A percentile compares a stretch with the other conserved stretches of the same genome.
These are phyloP conservation scores for Panurus biarmicus DNA, from an alignment of 2,113 vertebrate genomes.

Conservation along the genomic window DNA sequence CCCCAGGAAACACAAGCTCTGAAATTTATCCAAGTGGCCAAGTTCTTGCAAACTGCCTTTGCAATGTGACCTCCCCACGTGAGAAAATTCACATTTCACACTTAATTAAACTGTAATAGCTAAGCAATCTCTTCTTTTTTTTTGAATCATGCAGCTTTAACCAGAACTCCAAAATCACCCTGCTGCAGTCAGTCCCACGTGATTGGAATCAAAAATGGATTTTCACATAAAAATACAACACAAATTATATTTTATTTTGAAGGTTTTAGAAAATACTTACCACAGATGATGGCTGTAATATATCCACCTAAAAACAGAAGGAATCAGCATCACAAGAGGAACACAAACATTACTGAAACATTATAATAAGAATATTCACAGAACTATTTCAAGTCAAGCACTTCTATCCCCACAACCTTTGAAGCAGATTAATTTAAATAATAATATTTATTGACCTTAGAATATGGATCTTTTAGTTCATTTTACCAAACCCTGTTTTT, in stretches of 20 bases:
- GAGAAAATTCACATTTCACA: not conserved
- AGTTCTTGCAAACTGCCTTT: not conserved
- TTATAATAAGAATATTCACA: not conserved
- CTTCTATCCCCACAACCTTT: not conserved
- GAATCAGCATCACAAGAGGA: not conserved
- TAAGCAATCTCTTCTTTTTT: too few relatives aligned
- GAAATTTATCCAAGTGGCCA: not conserved
- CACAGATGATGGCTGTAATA: not conserved
- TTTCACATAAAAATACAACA: not conserved
- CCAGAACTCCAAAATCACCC: too few relatives aligned
- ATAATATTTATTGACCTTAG: not conserved
- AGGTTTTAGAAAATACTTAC: constrained; percentile 23
- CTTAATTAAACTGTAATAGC: not conserved
- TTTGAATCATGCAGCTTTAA: too few relatives aligned
- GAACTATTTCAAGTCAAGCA: not conserved
- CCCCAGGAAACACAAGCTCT: not conserved
- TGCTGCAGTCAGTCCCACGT: too few relatives aligned
- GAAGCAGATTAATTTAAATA: not conserved
- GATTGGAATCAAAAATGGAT: not conserved
- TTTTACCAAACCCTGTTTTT: not conserved
- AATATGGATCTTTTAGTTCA: not conserved
- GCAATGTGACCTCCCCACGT: not conserved
- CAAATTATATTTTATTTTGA: too few relatives aligned
- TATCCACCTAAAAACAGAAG: constrained; percentile 16
- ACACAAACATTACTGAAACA: not conserved